Evolutionary conservation across 1,140 invertebrate species (phyloP).

Genomic region (Pseudomyrmex dendroicus): DNA sequence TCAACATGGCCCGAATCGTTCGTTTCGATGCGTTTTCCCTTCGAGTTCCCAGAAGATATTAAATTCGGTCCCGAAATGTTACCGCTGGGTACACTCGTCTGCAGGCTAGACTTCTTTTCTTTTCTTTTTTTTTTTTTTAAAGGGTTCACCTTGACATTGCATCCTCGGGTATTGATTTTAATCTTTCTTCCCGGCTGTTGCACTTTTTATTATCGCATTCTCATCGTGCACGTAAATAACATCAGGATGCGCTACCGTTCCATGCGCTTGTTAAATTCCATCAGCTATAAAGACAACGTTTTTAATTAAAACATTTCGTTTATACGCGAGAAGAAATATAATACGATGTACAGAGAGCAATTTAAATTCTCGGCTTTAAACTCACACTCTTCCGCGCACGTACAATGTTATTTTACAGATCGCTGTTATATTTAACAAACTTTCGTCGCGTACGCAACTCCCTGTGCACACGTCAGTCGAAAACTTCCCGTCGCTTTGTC

Average conservation of each 20-base stretch:
- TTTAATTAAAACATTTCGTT: too few relatives aligned
- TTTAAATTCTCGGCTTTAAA: too few relatives aligned
- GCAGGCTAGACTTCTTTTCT: slow-evolving; percentile 20
- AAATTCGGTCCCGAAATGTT: slow-evolving; percentile 74
- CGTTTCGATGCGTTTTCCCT: slow-evolving; percentile 72
- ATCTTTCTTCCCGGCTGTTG: slow-evolving; percentile 15
- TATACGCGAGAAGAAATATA: too few relatives aligned
- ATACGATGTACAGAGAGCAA: too few relatives aligned
- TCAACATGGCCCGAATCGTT: slow-evolving; percentile 72
- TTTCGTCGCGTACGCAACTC: slow-evolving; percentile 27
- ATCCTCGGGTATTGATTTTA: slow-evolving; percentile 32
- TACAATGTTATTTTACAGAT: neutral
- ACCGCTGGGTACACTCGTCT: slow-evolving; percentile 49
- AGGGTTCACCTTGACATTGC: slow-evolving; percentile 52
- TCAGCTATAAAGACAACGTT: neutral
- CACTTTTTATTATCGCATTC: slow-evolving; percentile 30
- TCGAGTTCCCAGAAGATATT: slow-evolving; percentile 68
- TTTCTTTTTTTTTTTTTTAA: neutral
- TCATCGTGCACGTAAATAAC: too few relatives aligned
- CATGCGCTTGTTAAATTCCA: neutral
- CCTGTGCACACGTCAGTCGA: neutral
- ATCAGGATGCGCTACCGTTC: neutral
- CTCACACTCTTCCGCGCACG: too few relatives aligned
- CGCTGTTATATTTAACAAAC: slow-evolving; percentile 28
- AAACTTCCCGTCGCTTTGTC: slow-evolving; percentile 13